Percentiles rank a stretch among this genome's conserved stretches.
Evolutionary conservation across 2,888 invertebrate genomes (phyloP).

Genomic region (Camptogramma bilineatum): DNA sequence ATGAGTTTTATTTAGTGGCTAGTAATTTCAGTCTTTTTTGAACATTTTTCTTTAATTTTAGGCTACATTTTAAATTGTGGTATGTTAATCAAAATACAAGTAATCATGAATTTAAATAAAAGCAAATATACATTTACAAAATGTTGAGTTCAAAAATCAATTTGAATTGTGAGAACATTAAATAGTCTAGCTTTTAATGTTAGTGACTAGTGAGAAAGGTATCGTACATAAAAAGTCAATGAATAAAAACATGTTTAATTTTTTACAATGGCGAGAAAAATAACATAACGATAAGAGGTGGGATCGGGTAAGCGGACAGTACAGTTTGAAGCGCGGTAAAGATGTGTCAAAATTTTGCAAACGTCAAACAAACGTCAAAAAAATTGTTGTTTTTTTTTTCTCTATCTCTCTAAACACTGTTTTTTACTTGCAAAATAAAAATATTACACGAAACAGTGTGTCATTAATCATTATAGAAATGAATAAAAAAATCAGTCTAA

Average conservation of each 20-base stretch:
- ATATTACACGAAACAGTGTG: too few species aligned
- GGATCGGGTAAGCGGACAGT: slow-evolving; percentile 25
- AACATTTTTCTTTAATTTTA: not conserved
- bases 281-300: slow-evolving; percentile 28
- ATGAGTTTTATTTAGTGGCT: slow-evolving; percentile 25
- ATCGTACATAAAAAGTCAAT: slow-evolving; percentile 36
- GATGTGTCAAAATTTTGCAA: slow-evolving; percentile 2
- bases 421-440: too few species aligned
- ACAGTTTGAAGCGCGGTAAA: slow-evolving; percentile 20
- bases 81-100: slow-evolving; percentile 8
- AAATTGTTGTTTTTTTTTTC: not conserved
- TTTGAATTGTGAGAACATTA: slow-evolving; percentile 8
- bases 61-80: not conserved
- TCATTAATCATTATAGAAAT: too few species aligned
- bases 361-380: not conserved
- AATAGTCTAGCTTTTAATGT: slow-evolving; percentile 24
- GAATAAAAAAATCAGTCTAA: too few species aligned
- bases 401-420: not conserved
- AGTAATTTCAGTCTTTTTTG: slow-evolving; percentile 13
- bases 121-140: slow-evolving; percentile 21
- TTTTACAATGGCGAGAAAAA: slow-evolving; percentile 35
- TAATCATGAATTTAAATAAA: slow-evolving; percentile 14
- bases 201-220: slow-evolving; percentile 23
- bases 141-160: slow-evolving; percentile 5
- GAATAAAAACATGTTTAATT: slow-evolving; percentile 32